Percentiles rank a stretch among this genome's conserved stretches.
These are phyloP conservation scores for Schizopygopsis pylzovi DNA, from an alignment of 2,797 vertebrate species.

Conservation along the genomic window DNA sequence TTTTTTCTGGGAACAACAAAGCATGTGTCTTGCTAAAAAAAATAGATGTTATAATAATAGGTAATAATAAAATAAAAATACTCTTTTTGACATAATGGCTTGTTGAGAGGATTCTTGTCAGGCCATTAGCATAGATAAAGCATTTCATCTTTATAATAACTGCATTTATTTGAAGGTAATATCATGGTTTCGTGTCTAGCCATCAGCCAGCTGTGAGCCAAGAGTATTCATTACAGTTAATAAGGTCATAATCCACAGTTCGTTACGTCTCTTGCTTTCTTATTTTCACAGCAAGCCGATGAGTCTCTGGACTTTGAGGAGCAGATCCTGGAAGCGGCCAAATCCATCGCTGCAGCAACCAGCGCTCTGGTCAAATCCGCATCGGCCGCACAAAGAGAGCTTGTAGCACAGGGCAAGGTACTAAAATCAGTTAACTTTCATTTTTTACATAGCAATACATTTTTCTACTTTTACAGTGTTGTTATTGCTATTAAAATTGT, in stretches of 20 bases:
- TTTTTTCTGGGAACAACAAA: not conserved
- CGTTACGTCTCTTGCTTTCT: conserved; percentile 52
- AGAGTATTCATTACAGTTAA: not conserved
- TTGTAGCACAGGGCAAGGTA: conserved; percentile 98
- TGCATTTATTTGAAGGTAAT: not conserved
- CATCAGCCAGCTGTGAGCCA: not conserved
- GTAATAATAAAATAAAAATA: too few species aligned
- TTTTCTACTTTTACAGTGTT: not conserved
- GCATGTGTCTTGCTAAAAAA: not conserved
- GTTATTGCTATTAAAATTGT: not conserved
- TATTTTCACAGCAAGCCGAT: conserved; percentile 90
- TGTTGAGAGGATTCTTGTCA: not conserved
- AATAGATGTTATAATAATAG: not conserved
- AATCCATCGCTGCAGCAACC: conserved; percentile 96
- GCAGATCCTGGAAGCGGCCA: conserved; percentile 97
- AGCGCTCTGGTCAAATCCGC: conserved; percentile 98
- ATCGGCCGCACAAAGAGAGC: conserved; percentile 96
- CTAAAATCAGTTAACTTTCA: not conserved
- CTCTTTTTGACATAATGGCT: not conserved
- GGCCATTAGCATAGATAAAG: not conserved
- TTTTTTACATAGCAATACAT: not conserved
- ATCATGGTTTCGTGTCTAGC: not conserved
- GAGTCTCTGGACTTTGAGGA: conserved; percentile 98
- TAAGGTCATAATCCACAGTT: not conserved
- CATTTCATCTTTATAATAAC: not conserved